Base-by-base conservation (phyloP, 1,140 invertebrate species). In the Notospermus geniculatus region DNA sequence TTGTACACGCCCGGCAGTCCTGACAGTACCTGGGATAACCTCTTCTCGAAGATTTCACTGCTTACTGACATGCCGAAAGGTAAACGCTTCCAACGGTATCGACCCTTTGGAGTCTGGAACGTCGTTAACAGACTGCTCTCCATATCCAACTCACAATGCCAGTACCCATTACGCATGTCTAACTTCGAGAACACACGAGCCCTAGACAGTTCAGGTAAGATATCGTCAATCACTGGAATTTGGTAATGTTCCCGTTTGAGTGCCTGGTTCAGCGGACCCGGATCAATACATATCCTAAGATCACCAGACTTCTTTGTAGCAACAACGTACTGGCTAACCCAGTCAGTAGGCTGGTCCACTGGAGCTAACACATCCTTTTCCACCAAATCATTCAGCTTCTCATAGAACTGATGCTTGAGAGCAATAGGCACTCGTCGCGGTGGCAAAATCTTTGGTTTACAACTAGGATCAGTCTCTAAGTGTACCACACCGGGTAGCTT, bases 111-210 rank as follows among this genome's bases (percentile, higher is more conserved):
- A 17, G 71, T 74, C 45, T 43, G 46, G 52, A 63, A 63, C 13
- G 62, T 67, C 1, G 66, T 65, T 17, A 65, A 53, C 28, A 50
- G 28, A 17, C 54, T 54, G 15, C 23, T 50, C 29, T 60, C 28
- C 17, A 61, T 46, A 32, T 55, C 55, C 15, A 65, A 41, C 28
- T 64, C 53, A 25, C 60, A 22, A 45, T 67, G 62, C 29, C 54
- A 78, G 68, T 83, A 84, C 9, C 77, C 78, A 46, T 71, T 62
- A 27, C 75, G 79, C 11, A 76, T 75, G 76, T 85, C 83, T n/a
- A 84, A 62, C 25, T 30, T 22, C n/a, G 56, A 59, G 36, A 59
- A 57, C 19, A 57, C 56, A 22, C 25, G 13, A 9, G 28, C 30
- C 13, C 30, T 30, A 41, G 27, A 27, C 28, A 57, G 30, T 9